Percentiles rank a stretch among this genome's conserved stretches.
phyloP scores from a whole-genome alignment of 1,140 invertebrate genomes.

The Bilobella aurantiaca region DNA sequence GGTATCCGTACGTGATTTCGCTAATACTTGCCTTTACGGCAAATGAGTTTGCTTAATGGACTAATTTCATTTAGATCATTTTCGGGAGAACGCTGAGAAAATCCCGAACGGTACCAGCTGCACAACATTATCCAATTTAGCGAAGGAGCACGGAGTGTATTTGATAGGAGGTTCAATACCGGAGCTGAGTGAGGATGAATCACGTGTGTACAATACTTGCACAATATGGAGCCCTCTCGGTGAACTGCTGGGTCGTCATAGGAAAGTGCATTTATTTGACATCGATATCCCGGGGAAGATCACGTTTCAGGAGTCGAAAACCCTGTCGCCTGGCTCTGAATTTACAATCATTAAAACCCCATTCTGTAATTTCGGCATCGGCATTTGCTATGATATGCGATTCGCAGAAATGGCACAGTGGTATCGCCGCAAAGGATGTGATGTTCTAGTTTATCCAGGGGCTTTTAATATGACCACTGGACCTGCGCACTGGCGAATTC shows the following conservation, averaged over 20 bases:
- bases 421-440: constrained; percentile 67
- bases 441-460: constrained; percentile 77
- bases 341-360: constrained; percentile 64
- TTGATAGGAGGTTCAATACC: constrained; percentile 84
- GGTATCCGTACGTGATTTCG: constrained; percentile 56
- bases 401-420: constrained; percentile 80
- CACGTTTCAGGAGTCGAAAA: constrained; percentile 84
- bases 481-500: constrained; percentile 79
- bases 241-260: constrained; percentile 57
- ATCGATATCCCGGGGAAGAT: constrained; percentile 88
- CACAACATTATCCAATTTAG: constrained; percentile 55
- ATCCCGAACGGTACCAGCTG: constrained; percentile 68
- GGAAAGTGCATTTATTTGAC: constrained; percentile 89
- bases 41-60: constrained; percentile 3
- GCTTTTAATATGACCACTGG: constrained; percentile 95
- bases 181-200: constrained; percentile 44
- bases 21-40: not conserved
- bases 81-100: constrained; percentile 72
- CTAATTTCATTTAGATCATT: constrained; percentile 50
- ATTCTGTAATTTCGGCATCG: constrained; percentile 70
- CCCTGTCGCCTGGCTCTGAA: constrained; percentile 60
- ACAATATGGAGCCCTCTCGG: constrained; percentile 76
- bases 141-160: constrained; percentile 65
- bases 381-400: constrained; percentile 88
- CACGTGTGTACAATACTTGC: constrained; percentile 77